Conservation (phyloP, 2,888 invertebrate species). For the Lithophane semibrunnea region DNA sequence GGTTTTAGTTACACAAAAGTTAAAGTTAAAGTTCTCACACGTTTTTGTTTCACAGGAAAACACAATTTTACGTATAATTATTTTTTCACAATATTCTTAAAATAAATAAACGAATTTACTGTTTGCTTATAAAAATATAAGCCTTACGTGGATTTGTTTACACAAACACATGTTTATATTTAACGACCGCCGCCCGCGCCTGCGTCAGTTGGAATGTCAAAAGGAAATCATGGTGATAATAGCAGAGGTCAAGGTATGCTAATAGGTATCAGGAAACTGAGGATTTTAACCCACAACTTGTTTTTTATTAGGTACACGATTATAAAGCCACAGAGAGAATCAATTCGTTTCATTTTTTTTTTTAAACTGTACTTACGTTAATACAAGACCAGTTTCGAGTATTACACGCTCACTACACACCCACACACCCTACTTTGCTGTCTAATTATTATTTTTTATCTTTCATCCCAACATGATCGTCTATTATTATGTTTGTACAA, state of each 20-base stretch:
- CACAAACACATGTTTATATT: neutral
- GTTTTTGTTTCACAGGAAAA: neutral
- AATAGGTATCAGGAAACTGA: neutral
- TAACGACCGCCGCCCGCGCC: neutral
- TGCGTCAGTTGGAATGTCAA: neutral
- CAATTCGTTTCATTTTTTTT: too few relatives aligned
- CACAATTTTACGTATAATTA: neutral
- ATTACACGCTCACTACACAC: too few relatives aligned
- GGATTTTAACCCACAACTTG: neutral
- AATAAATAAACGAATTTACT: slow-evolving; percentile 11
- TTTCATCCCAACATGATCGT: too few relatives aligned
- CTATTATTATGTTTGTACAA: too few relatives aligned
- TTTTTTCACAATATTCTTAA: slow-evolving; percentile 1
- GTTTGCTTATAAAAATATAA: neutral
- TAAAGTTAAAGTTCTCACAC: neutral
- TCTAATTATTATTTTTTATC: too few relatives aligned
- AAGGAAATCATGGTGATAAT: neutral
- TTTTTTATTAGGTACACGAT: neutral
- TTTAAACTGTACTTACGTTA: too few relatives aligned
- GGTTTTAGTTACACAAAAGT: too few relatives aligned
- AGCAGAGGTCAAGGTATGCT: neutral
- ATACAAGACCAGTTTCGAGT: too few relatives aligned
- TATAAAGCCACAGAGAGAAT: too few relatives aligned
- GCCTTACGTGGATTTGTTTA: neutral
- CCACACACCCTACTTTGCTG: too few relatives aligned